These are phyloP conservation scores for Xanthorhoe spadicearia DNA, from an alignment of 2,888 invertebrate genomes.

Conservation along the genomic window DNA sequence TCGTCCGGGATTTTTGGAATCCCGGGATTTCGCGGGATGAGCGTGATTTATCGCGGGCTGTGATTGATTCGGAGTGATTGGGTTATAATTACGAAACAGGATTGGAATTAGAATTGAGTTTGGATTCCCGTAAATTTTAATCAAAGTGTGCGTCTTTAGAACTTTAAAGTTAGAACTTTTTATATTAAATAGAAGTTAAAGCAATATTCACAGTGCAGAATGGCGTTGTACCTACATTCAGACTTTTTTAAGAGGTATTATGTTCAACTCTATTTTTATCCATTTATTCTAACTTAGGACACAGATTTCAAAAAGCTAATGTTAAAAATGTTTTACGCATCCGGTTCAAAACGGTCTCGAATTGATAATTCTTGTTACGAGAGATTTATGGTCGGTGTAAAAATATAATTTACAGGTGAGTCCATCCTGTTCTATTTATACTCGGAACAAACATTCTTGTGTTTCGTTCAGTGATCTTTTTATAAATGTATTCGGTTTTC, in stretches of 20 bases:
- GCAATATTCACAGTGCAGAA: no score
- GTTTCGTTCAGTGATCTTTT: conserved; percentile 13
- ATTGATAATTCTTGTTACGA: conserved; percentile 37
- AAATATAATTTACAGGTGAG: conserved; percentile 40
- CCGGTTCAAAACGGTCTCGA: conserved; percentile 31
- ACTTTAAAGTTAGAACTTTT: not conserved
- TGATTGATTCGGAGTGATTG: conserved; percentile 73
- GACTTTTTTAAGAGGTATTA: no score
- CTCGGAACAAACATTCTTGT: conserved; percentile 2
- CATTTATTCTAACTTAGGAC: no score
- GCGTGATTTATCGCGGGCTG: conserved; percentile 67
- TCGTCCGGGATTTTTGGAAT: conserved; percentile 77
- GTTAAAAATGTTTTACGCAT: conserved; percentile 19
- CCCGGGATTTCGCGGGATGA: conserved; percentile 56
- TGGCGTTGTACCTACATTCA: no score
- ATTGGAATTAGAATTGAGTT: conserved; percentile 18
- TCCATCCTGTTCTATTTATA: conserved; percentile 19
- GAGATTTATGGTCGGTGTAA: conserved; percentile 35
- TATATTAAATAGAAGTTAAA: no score
- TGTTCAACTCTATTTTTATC: no score
- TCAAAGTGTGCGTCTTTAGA: not conserved
- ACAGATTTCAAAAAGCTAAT: no score
- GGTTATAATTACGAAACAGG: conserved; percentile 54
- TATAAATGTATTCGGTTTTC: no score
- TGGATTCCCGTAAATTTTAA: not conserved